Conservation (phyloP, 2,888 invertebrate species). For the Pandemis cinnamomeana region DNA sequence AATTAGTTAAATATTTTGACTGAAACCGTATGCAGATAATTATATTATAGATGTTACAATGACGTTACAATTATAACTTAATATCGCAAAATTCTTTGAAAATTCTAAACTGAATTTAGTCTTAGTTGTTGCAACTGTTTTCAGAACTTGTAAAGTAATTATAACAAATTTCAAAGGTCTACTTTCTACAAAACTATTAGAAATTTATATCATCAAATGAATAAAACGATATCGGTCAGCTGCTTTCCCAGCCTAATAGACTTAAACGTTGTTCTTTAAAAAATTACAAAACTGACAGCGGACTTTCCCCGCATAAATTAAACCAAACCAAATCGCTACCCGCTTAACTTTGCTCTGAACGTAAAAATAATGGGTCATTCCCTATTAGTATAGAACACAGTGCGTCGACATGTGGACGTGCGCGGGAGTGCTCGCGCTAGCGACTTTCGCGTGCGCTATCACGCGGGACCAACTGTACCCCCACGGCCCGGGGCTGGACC, state of each 20-base stretch:
- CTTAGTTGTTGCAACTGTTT: too few species aligned
- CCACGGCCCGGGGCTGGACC: slow-evolving; percentile 83
- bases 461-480: slow-evolving; percentile 86
- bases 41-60: too few species aligned
- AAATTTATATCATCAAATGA: background rate
- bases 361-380: slow-evolving; percentile 39
- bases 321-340: slow-evolving; percentile 28
- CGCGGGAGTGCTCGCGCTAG: slow-evolving; percentile 64
- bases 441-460: slow-evolving; percentile 69
- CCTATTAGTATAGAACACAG: slow-evolving; percentile 58
- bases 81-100: too few species aligned
- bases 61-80: too few species aligned
- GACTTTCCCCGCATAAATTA: slow-evolving; percentile 1
- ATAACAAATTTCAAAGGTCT: background rate
- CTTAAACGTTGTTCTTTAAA: background rate
- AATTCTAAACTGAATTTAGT: too few species aligned
- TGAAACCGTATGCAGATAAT: too few species aligned
- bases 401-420: slow-evolving; percentile 75
- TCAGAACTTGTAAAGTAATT: background rate
- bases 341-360: slow-evolving; percentile 29
- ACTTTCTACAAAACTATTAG: too few species aligned
- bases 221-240: background rate
- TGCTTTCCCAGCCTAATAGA: background rate
- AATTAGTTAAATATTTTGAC: background rate
- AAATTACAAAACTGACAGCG: background rate